phyloP scores from a whole-genome alignment of 1,140 invertebrate genomes.

The Euschistus heros region DNA sequence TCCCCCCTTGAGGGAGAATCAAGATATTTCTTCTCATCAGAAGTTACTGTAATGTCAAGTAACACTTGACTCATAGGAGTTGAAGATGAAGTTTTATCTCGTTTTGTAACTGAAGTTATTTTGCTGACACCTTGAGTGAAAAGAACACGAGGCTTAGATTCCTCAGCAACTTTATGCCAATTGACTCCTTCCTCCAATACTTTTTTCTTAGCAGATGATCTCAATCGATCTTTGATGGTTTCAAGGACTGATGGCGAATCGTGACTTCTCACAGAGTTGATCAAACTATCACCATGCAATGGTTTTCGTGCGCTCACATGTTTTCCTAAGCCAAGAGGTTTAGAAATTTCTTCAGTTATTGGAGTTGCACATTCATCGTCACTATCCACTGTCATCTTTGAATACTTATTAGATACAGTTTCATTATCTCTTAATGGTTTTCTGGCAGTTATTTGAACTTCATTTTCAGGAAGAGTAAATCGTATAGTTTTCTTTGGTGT shows the following conservation, averaged over 20 bases:
- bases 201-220: neutral
- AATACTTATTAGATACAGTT: too few species aligned
- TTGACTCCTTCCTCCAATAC: neutral
- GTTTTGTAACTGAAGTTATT: neutral
- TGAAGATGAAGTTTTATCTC: neutral
- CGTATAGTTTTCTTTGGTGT: neutral
- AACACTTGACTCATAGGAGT: neutral
- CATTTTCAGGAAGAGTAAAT: slow-evolving; percentile 1
- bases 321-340: neutral
- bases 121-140: neutral
- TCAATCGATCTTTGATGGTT: neutral
- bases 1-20: neutral
- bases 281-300: neutral
- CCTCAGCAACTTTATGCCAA: neutral
- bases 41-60: slow-evolving; percentile 1
- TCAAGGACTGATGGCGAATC: too few species aligned
- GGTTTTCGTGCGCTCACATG: neutral
- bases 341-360: too few species aligned
- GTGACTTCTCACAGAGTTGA: too few species aligned
- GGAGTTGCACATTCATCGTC: too few species aligned
- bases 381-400: too few species aligned
- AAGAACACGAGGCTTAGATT: neutral
- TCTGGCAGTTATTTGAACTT: neutral
- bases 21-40: slow-evolving; percentile 1
- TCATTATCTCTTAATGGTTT: too few species aligned